Evolutionary conservation across 2,888 invertebrate species (phyloP), one percentile per base, ranked within the genome.

Genomic region (Spatulosminthurus flaviceps): DNA sequence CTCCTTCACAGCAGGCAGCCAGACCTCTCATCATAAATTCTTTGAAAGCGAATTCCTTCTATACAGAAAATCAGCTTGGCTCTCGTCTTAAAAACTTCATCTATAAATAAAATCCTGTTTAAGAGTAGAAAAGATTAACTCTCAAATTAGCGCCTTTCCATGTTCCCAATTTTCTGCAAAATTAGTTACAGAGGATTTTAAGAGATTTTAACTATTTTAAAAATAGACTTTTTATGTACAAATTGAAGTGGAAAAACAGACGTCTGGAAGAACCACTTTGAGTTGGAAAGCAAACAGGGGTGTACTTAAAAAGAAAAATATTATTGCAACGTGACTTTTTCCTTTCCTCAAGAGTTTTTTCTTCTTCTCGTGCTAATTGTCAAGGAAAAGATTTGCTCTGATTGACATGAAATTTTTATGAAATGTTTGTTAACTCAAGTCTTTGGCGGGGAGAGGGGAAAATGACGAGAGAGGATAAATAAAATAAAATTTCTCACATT

Each of bases 301-400:
- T 34, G 34, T 34, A 34, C 34, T 34, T 34, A 4, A 7, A 4
- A 51, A 51, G 5, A 51, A 51, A 51, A 51, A 51, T 51, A 51
- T 51, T 51, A 51, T 51, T 51, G 51, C 51, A 51, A 19, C 51
- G 51, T 51, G 51, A 51, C 51, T 51, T 51, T n/a, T n/a, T 51
- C n/a, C n/a, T 13, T 51, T 2, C 16, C 2, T 51, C 16, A 16
- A 2, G 16, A 51, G 51, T 34, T 34, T 34, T 34, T 34, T 2
- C 51, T 51, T 13, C 7, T 41, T 13, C 7, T 41, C 51, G 1
- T 9, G 51, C 51, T 51, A 13, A 51, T 34, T 34, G 4, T 9
- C 51, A 13, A 51, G 7, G 51, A n/a, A 51, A 2, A n/a, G 51
- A 51, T 51, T 51, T n/a, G n/a, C n/a, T 2, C 51, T 51, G 51